These are phyloP conservation scores for Stegana nigrithorax DNA, from an alignment of 2,888 invertebrate genomes.

Conservation along the genomic window DNA sequence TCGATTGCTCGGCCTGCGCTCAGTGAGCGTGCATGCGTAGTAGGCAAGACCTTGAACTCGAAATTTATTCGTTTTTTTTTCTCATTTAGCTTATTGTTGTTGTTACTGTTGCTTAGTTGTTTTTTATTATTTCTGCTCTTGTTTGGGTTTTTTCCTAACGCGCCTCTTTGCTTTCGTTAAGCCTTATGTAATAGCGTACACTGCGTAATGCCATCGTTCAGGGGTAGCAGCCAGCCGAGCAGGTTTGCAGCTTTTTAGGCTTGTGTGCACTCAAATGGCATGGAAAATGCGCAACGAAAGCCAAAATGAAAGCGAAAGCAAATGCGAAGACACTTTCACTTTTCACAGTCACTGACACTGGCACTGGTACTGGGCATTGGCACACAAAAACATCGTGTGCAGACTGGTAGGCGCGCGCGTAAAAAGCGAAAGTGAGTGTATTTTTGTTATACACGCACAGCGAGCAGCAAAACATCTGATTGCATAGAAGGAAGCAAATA, in stretches of 20 bases:
- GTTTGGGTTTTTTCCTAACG: no score
- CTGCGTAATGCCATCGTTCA: neutral
- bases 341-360: conserved; percentile 30
- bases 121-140: no score
- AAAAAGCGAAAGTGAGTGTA: conserved; percentile 11
- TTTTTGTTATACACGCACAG: neutral
- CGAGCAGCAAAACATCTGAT: conserved; percentile 44
- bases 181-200: conserved; percentile 45
- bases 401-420: conserved; percentile 16
- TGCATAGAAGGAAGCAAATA: conserved; percentile 7
- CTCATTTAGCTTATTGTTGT: no score
- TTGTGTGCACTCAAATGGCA: conserved; percentile 46
- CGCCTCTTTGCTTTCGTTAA: neutral
- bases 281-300: conserved; percentile 42
- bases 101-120: conserved; percentile 21
- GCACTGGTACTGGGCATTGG: no score
- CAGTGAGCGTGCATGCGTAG: conserved; percentile 64
- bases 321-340: conserved; percentile 51
- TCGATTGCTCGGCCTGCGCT: no score
- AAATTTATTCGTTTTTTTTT: conserved; percentile 30
- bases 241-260: conserved; percentile 10
- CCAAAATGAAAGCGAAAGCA: neutral
- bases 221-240: no score
- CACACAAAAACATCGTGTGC: neutral
- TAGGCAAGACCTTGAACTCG: conserved; percentile 66